Evolutionary conservation across 2,797 vertebrate genomes (phyloP), one percentile per base, ranked within the genome.

Genomic region (Mycteria americana): DNA sequence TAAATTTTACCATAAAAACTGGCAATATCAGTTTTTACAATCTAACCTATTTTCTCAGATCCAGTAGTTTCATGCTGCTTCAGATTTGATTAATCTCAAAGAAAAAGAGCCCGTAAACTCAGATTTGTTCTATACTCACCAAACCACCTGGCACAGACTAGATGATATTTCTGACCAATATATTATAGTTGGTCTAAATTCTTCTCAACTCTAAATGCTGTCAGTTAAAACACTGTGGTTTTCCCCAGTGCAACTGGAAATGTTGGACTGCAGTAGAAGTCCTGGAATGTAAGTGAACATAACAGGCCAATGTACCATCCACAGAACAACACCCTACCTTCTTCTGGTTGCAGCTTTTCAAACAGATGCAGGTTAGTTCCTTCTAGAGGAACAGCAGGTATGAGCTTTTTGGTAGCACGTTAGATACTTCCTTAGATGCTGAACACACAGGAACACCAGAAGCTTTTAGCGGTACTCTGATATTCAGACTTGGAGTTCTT

Each of bases 61-160:
- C 37, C 60, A 78, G 76, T 33, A 77, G 63, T 83, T 78, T 74
- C 80, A 59, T 51, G 73, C 25, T 83, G 43, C 62, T 79, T 96
- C 87, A 81, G 41, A 72, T 91, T 85, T 87, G 70, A 70, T 46
- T 65, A 91, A 83, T 65, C 48, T 84, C 69, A 81, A 59, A 70
- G 63, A 84, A 89, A 75, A 88, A 64, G 35, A 91, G 78, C 54
- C 63, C 65, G 69, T 33, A 95, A 93, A 91, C 60, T 88, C 89
- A 74, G 18, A 74, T 88, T 90, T 78, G 46, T 86, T 89, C 41
- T 84, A 62, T 73, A 82, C 43, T 95, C 35, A 60, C 86, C 81
- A 89, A 89, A 76, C 31, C 50, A 91, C 74, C 69, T n/a, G 45
- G 82, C 64, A 95, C 51, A 83, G 23, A 70, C 21, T 10, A 7